Percentiles rank a stretch among this genome's conserved stretches.
phyloP scores from a whole-genome alignment of 2,888 invertebrate species.

The Abscondita cerata region DNA sequence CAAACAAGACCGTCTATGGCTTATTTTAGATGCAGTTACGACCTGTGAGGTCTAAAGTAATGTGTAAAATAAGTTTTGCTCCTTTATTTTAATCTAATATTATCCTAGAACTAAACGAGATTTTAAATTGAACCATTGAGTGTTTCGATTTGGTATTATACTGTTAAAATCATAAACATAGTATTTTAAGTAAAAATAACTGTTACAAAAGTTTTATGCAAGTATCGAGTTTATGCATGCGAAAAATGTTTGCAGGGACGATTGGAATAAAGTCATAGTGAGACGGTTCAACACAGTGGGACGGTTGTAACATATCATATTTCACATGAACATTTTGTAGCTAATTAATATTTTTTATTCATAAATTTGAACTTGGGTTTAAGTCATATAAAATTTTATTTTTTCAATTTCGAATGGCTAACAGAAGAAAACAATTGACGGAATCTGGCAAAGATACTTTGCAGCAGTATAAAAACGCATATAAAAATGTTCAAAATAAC shows the following conservation, averaged over 20 bases:
- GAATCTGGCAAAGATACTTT: constrained; percentile 2
- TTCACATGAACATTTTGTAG: no score
- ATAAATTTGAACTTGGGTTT: no score
- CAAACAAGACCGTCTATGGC: background rate
- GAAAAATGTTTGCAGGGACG: no score
- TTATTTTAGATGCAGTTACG: background rate
- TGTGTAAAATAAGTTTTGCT: no score
- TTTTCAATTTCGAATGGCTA: constrained; percentile 3
- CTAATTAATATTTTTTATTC: no score
- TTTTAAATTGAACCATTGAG: constrained; percentile 8
- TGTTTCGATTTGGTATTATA: constrained; percentile 6
- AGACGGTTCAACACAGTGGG: no score
- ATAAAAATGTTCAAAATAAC: background rate
- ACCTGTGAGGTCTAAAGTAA: no score
- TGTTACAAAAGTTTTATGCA: background rate
- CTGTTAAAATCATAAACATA: constrained; percentile 2
- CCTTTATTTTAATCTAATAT: background rate
- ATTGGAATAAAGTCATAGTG: no score
- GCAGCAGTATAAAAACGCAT: constrained; percentile 7
- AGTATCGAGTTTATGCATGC: constrained; percentile 5
- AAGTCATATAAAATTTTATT: constrained; percentile 1
- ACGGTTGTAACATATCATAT: no score
- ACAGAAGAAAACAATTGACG: constrained; percentile 5
- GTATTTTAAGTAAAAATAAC: background rate
- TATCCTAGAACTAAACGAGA: background rate